These are phyloP conservation scores for Amphilophus citrinellus DNA, from an alignment of 2,113 vertebrate species.

Conservation along the genomic window DNA sequence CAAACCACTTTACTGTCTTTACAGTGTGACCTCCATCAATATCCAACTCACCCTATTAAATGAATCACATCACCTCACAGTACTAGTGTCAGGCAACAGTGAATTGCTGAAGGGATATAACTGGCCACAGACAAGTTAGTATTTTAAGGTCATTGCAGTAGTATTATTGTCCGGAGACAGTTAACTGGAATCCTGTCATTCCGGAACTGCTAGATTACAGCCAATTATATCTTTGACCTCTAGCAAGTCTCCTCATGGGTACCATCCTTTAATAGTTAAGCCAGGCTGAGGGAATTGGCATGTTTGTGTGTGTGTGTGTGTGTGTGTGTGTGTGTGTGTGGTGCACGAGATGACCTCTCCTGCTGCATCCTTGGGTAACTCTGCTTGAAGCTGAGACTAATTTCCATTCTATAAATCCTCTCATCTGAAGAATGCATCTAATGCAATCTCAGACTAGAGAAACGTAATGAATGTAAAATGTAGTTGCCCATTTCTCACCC, in stretches of 20 bases:
- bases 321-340: background rate
- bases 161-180: slow-evolving; percentile 16
- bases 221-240: slow-evolving; percentile 46
- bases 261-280: slow-evolving; percentile 31
- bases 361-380: background rate
- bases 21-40: slow-evolving; percentile 45
- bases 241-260: slow-evolving; percentile 22
- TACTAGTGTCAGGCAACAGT: slow-evolving; percentile 11
- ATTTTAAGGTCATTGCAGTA: slow-evolving; percentile 12
- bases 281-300: slow-evolving; percentile 21
- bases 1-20: slow-evolving; percentile 4
- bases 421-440: slow-evolving; percentile 27
- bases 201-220: slow-evolving; percentile 44
- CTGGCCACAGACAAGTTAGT: slow-evolving; percentile 6
- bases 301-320: background rate
- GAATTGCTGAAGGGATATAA: slow-evolving; percentile 1
- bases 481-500: background rate
- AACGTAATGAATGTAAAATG: slow-evolving; percentile 36
- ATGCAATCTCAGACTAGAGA: slow-evolving; percentile 14
- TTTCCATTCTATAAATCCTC: slow-evolving; percentile 48
- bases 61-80: background rate
- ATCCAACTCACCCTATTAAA: slow-evolving; percentile 17
- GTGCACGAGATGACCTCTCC: slow-evolving; percentile 18
- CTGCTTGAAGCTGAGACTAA: slow-evolving; percentile 22
- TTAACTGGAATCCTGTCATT: slow-evolving; percentile 49